A percentile compares a stretch with the other conserved stretches of the same genome.
These are phyloP conservation scores for Cephonodes hylas DNA, from an alignment of 2,888 invertebrate species.

Conservation along the genomic window DNA sequence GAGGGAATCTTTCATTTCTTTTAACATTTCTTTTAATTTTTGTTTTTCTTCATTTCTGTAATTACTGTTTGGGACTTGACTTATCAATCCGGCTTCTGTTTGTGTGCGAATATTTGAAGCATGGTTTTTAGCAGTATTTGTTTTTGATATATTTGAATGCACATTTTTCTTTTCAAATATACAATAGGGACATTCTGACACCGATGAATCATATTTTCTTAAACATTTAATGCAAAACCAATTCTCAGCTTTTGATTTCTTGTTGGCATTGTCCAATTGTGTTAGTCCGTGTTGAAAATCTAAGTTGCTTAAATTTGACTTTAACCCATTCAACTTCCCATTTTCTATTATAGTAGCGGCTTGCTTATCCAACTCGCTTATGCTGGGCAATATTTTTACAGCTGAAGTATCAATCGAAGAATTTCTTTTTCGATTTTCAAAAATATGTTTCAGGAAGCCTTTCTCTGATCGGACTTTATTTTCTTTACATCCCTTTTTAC, in stretches of 20 bases:
- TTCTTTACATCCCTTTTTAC: conserved; percentile 53
- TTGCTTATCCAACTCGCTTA: conserved; percentile 90
- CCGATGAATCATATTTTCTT: conserved; percentile 58
- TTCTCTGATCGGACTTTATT: conserved; percentile 71
- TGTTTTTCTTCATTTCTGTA: conserved; percentile 71
- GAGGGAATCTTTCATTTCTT: conserved; percentile 89
- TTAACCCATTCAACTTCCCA: conserved; percentile 48
- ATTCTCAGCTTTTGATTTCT: conserved; percentile 24
- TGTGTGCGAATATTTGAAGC: conserved; percentile 46
- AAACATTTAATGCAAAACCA: conserved; percentile 68
- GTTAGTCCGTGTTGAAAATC: not conserved
- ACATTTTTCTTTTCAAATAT: conserved; percentile 18
- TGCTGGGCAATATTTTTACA: conserved; percentile 85
- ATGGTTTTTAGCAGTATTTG: conserved; percentile 12
- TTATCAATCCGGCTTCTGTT: conserved; percentile 35
- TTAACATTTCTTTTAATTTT: conserved; percentile 85
- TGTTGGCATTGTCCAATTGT: not conserved
- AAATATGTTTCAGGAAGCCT: conserved; percentile 76
- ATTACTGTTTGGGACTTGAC: conserved; percentile 24
- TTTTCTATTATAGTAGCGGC: conserved; percentile 87
- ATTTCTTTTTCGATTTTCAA: conserved; percentile 69
- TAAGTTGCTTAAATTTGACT: conserved; percentile 31
- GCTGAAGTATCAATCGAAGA: conserved; percentile 54
- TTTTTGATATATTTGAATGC: conserved; percentile 13
- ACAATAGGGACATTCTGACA: conserved; percentile 54